Base-by-base conservation (phyloP, 2,797 vertebrate genomes). In the Enteromius afrohamiltoni region DNA sequence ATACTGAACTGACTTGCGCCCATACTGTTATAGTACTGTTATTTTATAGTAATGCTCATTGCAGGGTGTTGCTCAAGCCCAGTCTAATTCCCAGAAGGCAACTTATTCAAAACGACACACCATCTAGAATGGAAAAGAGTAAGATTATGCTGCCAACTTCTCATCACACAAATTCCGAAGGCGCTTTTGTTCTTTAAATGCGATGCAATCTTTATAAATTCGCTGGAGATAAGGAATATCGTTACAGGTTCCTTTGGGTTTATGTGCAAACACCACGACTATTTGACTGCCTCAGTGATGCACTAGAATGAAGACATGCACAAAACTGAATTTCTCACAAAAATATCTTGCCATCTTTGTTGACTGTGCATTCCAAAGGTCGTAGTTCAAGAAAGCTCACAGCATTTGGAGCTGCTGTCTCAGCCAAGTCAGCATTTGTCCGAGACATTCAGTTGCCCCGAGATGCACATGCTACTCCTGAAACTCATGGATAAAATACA, bases 351-450 rank as follows among this genome's bases (percentile, higher is more conserved):
- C 55, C 0, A 84, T 79, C 85, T 82, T 84, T 87, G 83, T 79
- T 90, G 91, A 93, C 91, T 90, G 84, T 90, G 85, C 93, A 92
- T 92, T 93, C 91, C 86, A 64, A 58, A 89, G 92, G 90, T 94
- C 92, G 92, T 87, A 90, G 91, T 89, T 90, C 88, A 93, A 89
- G 91, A 77, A 83, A 77, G 53, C 51, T 70, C 74, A 60, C 89
- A 86, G 88, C 87, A 79, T 84, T 68, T 89, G 89, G 92, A 88
- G 86, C 37, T 84, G 65, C 87, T 85, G 86, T 87, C 91, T 94
- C 90, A 91, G 90, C 90, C 91, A 80, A 83, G 87, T 90, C 93
- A 94, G 92, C 92, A 93, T 94, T 94, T 93, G 90, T 91, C 91
- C 91, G 91, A 91, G 91, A 89, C 60, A 47, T 86, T 65, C 90